A percentile compares a stretch with the other conserved stretches of the same genome.
Conservation (phyloP, 2,113 vertebrate species). For the Hiodon tergisus region DNA sequence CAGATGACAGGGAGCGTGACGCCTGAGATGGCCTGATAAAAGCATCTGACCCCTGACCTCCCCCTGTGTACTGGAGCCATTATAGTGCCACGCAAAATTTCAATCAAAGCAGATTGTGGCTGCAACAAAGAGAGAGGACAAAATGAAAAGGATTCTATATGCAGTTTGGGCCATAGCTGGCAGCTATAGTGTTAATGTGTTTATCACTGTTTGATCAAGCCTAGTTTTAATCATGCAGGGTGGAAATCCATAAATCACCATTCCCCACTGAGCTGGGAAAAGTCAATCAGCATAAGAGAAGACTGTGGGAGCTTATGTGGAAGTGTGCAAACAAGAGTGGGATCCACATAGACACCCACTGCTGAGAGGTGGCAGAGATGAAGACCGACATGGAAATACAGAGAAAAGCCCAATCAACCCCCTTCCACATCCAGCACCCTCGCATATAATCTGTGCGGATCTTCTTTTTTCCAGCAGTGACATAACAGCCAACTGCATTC, state of each 20-base stretch:
- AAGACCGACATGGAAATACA: background rate
- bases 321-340: background rate
- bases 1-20: slow-evolving; percentile 34
- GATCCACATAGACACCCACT: background rate
- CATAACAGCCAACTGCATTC: no score
- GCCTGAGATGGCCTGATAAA: slow-evolving; percentile 38
- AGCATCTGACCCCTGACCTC: slow-evolving; percentile 35
- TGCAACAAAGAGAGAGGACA: background rate
- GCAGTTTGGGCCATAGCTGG: background rate
- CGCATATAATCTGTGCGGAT: no score
- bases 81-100: slow-evolving; percentile 22
- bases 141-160: background rate
- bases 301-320: slow-evolving; percentile 8
- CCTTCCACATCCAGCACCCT: no score
- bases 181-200: slow-evolving; percentile 5
- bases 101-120: slow-evolving; percentile 18
- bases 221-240: slow-evolving; percentile 17
- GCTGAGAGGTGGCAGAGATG: background rate
- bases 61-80: slow-evolving; percentile 15
- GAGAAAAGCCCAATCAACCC: no score
- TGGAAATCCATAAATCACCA: slow-evolving; percentile 27
- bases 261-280: slow-evolving; percentile 17
- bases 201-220: slow-evolving; percentile 20
- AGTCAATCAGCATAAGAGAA: slow-evolving; percentile 26
- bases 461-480: no score